Evolutionary conservation across 2,113 vertebrate species (phyloP).

Genomic region (Tragelaphus buxtoni): DNA sequence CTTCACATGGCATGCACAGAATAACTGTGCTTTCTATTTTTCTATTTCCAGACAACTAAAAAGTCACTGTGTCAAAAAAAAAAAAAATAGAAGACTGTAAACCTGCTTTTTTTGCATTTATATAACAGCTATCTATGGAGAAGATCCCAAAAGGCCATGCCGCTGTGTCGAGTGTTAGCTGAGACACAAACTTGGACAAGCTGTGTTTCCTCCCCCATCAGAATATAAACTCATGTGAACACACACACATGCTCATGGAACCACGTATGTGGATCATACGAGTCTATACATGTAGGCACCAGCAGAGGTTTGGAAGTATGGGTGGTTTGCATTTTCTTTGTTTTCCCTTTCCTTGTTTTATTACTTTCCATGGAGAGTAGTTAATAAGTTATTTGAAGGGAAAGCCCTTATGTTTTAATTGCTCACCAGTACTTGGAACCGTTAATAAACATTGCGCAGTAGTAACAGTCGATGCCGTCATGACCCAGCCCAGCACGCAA

Average conservation of each 20-base stretch:
- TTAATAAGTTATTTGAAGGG: too few species aligned
- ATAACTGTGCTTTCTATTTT: not conserved
- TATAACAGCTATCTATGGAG: not conserved
- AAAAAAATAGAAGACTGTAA: not conserved
- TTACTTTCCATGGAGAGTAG: not conserved
- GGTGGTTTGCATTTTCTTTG: not conserved
- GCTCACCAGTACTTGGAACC: fast-evolving
- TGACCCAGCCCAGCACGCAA: not conserved
- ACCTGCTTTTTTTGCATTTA: not conserved
- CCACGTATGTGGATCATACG: fast-evolving
- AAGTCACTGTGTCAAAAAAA: not conserved
- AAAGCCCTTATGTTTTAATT: too few species aligned
- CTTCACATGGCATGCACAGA: not conserved
- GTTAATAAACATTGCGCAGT: fast-evolving
- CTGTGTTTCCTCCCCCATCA: too few species aligned
- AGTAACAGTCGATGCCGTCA: fast-evolving
- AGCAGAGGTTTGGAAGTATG: fast-evolving
- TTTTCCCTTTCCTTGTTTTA: not conserved
- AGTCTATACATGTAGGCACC: fast-evolving
- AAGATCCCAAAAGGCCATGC: fast-evolving
- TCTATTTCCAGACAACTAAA: not conserved
- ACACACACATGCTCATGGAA: fast-evolving
- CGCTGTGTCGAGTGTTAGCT: fast-evolving
- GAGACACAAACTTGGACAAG: fast-evolving
- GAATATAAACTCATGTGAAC: fast-evolving